phyloP scores from a whole-genome alignment of 2,797 vertebrate species.

The Clamator glandarius region DNA sequence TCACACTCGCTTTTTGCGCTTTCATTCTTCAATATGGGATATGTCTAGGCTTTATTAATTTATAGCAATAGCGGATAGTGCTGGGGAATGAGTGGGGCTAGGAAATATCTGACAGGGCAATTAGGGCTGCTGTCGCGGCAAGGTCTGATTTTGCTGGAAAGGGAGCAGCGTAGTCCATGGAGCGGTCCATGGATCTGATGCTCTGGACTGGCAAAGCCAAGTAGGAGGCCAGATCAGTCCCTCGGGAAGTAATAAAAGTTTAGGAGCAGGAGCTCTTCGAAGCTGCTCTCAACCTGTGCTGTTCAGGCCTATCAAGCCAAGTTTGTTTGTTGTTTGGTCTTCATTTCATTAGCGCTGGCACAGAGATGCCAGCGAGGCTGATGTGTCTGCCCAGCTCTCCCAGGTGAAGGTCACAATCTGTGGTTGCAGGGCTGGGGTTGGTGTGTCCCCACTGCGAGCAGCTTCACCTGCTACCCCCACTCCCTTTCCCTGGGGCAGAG shows the following conservation, averaged over 20 bases:
- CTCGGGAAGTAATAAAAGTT: background rate
- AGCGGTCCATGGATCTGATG: background rate
- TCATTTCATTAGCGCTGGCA: background rate
- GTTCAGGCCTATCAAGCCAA: background rate
- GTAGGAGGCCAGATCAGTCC: background rate
- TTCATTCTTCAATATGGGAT: slow-evolving; percentile 16
- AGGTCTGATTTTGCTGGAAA: slow-evolving; percentile 3
- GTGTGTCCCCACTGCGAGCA: background rate
- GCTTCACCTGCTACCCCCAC: background rate
- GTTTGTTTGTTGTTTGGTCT: background rate
- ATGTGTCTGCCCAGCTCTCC: background rate
- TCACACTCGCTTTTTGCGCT: background rate
- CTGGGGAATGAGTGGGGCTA: slow-evolving; percentile 27
- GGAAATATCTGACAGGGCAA: slow-evolving; percentile 46
- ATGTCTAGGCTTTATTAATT: slow-evolving; percentile 51
- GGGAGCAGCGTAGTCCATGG: no score
- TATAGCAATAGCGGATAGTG: slow-evolving; percentile 38
- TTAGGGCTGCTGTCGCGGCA: background rate
- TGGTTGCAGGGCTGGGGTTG: no score
- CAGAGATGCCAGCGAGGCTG: background rate
- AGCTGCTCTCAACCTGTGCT: background rate
- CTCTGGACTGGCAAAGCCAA: background rate
- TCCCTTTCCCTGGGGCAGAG: background rate
- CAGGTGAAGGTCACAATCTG: background rate
- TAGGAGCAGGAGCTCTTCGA: background rate